Percentiles rank a stretch among this genome's conserved stretches.
Evolutionary conservation across 1,140 invertebrate species (phyloP).

Genomic region (Eriocheir sinensis): DNA sequence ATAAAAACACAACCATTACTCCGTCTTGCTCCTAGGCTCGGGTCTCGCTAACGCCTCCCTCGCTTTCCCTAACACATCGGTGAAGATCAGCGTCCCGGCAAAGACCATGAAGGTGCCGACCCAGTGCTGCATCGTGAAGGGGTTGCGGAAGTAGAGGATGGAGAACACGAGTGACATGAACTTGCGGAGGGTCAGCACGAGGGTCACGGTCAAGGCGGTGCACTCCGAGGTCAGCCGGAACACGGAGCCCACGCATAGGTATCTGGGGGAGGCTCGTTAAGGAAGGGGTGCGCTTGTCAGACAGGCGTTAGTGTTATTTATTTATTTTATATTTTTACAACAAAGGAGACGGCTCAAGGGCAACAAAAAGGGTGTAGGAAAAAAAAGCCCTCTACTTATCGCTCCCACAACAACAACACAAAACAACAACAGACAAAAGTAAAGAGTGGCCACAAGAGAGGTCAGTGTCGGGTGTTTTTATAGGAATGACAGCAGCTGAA

Average conservation of each 20-base stretch:
- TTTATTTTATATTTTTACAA: too few relatives aligned
- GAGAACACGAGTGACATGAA: constrained; percentile 98
- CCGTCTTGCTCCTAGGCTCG: background rate
- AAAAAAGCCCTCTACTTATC: too few relatives aligned
- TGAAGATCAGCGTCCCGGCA: constrained; percentile 95
- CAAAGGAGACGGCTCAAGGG: too few relatives aligned
- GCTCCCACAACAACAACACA: too few relatives aligned
- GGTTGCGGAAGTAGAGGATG: constrained; percentile 97
- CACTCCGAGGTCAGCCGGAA: constrained; percentile 97
- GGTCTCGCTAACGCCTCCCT: background rate
- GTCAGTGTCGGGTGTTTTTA: too few relatives aligned
- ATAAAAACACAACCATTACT: background rate
- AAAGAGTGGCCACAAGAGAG: too few relatives aligned
- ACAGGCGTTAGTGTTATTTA: too few relatives aligned
- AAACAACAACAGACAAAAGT: too few relatives aligned
- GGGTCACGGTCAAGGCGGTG: constrained; percentile 95
- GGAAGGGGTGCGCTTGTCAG: background rate
- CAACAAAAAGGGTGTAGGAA: too few relatives aligned
- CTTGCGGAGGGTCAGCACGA: constrained; percentile 97
- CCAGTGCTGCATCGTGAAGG: constrained; percentile 97
- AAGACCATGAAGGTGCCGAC: constrained; percentile 95
- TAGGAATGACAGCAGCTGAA: too few relatives aligned
- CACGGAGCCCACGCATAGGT: constrained; percentile 96
- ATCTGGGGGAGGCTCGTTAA: constrained; percentile 83
- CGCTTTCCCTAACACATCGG: constrained; percentile 81